phyloP scores from a whole-genome alignment of 1,140 invertebrate genomes.

The Cherax quadricarinatus region DNA sequence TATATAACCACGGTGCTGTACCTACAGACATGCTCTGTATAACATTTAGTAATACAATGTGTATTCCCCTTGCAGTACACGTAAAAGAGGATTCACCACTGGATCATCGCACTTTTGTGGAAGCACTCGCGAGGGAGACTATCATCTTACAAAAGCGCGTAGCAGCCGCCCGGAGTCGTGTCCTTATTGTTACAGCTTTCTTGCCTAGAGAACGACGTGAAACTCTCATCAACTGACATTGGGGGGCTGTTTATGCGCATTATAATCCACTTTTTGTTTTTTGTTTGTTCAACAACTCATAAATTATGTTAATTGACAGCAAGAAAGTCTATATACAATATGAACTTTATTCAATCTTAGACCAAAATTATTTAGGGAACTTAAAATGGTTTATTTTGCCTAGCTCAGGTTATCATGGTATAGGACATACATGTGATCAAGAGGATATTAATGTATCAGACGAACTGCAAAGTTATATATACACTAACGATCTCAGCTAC shows the following conservation, averaged over 20 bases:
- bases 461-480: not conserved
- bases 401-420: conserved; percentile 22
- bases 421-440: not conserved
- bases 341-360: too few species aligned
- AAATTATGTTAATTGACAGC: not conserved
- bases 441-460: not conserved
- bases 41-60: conserved; percentile 12
- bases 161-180: conserved; percentile 75
- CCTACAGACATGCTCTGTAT: too few species aligned
- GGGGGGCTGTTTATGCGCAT: conserved; percentile 4
- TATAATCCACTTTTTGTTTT: not conserved
- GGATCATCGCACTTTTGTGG: conserved; percentile 79
- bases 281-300: too few species aligned
- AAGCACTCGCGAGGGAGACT: conserved; percentile 80
- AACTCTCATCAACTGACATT: conserved; percentile 64
- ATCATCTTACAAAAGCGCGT: conserved; percentile 80
- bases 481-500: not conserved
- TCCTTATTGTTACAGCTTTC: conserved; percentile 65
- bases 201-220: conserved; percentile 47
- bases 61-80: conserved; percentile 78
- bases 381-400: conserved; percentile 6
- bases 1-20: too few species aligned
- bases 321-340: not conserved
- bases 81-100: conserved; percentile 80
- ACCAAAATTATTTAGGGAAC: not conserved